Conservation (phyloP, 2,113 vertebrate species). For the Nycticryphes semicollaris region DNA sequence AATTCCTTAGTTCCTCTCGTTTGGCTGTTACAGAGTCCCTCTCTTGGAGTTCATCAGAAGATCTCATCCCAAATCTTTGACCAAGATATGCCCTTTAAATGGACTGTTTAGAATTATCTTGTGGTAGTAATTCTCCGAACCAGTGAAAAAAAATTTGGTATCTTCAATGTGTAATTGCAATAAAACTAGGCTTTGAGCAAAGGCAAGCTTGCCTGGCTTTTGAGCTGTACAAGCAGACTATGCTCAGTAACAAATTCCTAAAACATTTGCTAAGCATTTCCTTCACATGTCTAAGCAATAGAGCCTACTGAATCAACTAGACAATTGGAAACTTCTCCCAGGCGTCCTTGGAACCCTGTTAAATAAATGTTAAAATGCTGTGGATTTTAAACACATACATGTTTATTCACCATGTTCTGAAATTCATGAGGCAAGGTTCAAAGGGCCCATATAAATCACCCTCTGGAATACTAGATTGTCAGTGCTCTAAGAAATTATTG, state of each 20-base stretch:
- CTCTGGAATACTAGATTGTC: neutral
- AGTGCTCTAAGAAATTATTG: neutral
- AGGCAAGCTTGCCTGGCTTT: neutral
- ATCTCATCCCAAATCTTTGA: neutral
- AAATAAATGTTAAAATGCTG: neutral
- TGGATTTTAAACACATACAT: neutral
- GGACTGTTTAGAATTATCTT: neutral
- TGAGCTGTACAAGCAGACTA: neutral
- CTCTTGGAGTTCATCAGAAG: neutral
- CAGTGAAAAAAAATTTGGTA: neutral
- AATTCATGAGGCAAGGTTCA: neutral
- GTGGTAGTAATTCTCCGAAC: neutral
- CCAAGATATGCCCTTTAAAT: neutral
- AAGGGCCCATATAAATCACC: neutral
- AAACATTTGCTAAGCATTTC: neutral
- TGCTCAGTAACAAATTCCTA: neutral
- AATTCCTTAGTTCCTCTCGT: neutral
- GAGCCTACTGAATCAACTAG: neutral
- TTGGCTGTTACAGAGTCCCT: neutral
- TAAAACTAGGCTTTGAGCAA: neutral
- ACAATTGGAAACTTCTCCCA: neutral
- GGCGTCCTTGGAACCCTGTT: neutral
- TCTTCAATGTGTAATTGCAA: neutral
- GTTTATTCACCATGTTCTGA: neutral
- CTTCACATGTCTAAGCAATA: neutral